Evolutionary conservation across 2,113 vertebrate genomes (phyloP).

Genomic region (Platichthys flesus): DNA sequence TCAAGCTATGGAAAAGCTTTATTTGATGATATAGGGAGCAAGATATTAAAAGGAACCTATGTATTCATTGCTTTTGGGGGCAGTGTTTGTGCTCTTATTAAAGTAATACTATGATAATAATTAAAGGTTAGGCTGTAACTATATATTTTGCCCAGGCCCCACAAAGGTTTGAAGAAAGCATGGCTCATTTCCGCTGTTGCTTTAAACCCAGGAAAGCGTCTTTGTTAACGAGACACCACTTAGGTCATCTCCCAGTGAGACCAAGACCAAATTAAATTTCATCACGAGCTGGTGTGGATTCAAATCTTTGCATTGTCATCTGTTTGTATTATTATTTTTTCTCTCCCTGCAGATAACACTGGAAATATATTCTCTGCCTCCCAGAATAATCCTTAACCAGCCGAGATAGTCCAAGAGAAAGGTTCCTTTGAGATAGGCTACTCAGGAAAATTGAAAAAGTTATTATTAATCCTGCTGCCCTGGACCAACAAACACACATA

Average conservation of each 20-base stretch:
- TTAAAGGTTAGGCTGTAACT: background rate
- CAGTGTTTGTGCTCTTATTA: background rate
- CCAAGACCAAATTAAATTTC: slow-evolving; percentile 49
- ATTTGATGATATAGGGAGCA: background rate
- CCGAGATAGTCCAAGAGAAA: slow-evolving; percentile 65
- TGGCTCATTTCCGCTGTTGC: slow-evolving; percentile 1
- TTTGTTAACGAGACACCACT: slow-evolving; percentile 17
- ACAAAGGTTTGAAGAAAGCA: background rate
- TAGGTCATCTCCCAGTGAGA: slow-evolving; percentile 37
- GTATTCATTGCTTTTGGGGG: background rate
- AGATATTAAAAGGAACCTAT: background rate
- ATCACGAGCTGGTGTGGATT: slow-evolving; percentile 51
- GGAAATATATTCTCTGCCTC: slow-evolving; percentile 55
- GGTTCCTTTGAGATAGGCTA: slow-evolving; percentile 63
- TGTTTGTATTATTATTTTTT: slow-evolving; percentile 43
- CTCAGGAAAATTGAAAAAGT: slow-evolving; percentile 72
- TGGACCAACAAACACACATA: background rate
- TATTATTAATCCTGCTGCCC: slow-evolving; percentile 66
- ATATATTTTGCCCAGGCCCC: too few relatives aligned
- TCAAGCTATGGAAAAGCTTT: background rate
- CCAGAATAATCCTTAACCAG: slow-evolving; percentile 67
- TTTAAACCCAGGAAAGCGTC: background rate
- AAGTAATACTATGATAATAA: background rate
- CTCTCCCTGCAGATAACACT: slow-evolving; percentile 35
- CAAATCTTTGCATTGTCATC: slow-evolving; percentile 63